phyloP scores from a whole-genome alignment of 2,888 invertebrate species.

The Habroteleia sp. region DNA sequence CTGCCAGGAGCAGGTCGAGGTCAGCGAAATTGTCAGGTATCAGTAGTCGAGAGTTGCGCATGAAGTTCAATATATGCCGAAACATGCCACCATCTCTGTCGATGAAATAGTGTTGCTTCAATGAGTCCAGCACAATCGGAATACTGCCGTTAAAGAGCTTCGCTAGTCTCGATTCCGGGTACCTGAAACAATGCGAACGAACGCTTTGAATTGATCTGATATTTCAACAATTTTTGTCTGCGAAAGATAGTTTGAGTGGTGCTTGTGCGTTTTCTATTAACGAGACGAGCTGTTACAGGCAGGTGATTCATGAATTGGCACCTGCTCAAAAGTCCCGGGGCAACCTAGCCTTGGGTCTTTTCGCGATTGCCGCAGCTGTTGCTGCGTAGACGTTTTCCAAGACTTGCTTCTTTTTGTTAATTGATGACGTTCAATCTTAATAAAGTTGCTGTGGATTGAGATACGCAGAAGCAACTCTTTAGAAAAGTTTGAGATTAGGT shows the following conservation, averaged over 20 bases:
- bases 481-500: too few species aligned
- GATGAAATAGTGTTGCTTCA: conserved; percentile 99
- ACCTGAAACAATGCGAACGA: conserved; percentile 84
- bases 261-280: conserved; percentile 47
- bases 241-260: conserved; percentile 32
- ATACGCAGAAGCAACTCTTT: too few species aligned
- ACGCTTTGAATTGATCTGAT: conserved; percentile 22
- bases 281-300: conserved; percentile 49
- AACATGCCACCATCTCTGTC: conserved; percentile 99
- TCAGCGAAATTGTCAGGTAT: conserved; percentile 94
- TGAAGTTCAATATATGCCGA: conserved; percentile 97
- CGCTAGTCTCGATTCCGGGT: conserved; percentile 94
- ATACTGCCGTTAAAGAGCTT: conserved; percentile 97
- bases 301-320: conserved; percentile 68
- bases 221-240: too few species aligned
- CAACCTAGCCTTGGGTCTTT: conserved; percentile 47
- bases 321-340: conserved; percentile 66
- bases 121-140: conserved; percentile 96
- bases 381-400: conserved; percentile 49
- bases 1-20: conserved; percentile 92
- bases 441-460: too few species aligned
- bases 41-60: conserved; percentile 93
- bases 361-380: conserved; percentile 67
- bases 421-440: conserved; percentile 53
- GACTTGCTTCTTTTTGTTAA: conserved; percentile 46